Base-by-base conservation (phyloP, 2,888 invertebrate species). In the Galerucella nymphaeae region DNA sequence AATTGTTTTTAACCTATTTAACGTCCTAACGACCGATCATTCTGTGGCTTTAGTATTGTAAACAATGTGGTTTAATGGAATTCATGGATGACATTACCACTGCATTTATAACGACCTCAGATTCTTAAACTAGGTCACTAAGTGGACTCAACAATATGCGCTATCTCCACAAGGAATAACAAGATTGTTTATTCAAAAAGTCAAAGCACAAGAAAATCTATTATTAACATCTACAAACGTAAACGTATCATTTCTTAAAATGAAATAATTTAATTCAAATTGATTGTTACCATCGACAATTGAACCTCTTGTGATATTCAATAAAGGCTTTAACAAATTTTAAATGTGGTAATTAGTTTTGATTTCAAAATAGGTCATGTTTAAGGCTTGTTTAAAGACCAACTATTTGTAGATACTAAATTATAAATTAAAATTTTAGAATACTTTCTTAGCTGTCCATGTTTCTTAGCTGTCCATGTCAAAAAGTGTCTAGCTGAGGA, bases 51-150 rank as follows among this genome's bases (percentile, higher is more conserved):
- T 16, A 53, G 18, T 53, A 53, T 18, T 53, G 53, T 53, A 53
- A 53, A 53, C 53, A 53, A 53, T 53, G 53, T 18, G 53, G 53
- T 53, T 53, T 53, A 18, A 53, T 53, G 53, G 53, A 53, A 53
- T 18, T 53, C 53, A 18, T 53, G 16, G 16, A 16, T 53, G 53
- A 18, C 53, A 53, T 53, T 53, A 53, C 53, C 53, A 18, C 2
- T 53, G 53, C 53, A 53, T 53, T 53, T 9, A 53, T 53, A 53
- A 53, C 53, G 53, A 18, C 53, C 53, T 53, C 18, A 53, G 16
- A 53, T 53, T 53, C 16, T 53, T 53, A 1, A 53, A 18, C 53
- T 53, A 18, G 53, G 53, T 53, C 53, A 53, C 53, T 18, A 53
- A 9, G 53, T 53, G 16, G 53, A 18, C 10, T 53, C 18, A 9